A percentile compares a stretch with the other conserved stretches of the same genome.
Conservation (phyloP, 2,888 invertebrate genomes). For the Papilio elwesi region DNA sequence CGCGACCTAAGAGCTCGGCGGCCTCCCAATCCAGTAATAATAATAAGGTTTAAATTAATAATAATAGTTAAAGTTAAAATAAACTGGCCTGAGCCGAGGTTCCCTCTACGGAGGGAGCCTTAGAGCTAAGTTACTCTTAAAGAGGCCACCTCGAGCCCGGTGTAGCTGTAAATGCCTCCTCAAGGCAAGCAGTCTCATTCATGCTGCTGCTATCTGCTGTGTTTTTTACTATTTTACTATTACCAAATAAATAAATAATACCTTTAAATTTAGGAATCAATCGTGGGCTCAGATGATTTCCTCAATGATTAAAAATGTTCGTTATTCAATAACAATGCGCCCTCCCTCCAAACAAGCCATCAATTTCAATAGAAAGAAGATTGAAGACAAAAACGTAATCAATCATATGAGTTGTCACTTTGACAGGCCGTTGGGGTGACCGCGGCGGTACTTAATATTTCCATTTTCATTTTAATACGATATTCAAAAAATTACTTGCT, state of each 20-base stretch:
- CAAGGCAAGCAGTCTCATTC: too few relatives aligned
- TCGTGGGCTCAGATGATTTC: slow-evolving; percentile 1
- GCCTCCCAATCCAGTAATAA: too few relatives aligned
- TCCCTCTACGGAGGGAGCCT: too few relatives aligned
- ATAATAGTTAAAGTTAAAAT: too few relatives aligned
- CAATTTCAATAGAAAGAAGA: slow-evolving; percentile 75
- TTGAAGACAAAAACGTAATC: slow-evolving; percentile 66
- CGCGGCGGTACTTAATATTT: slow-evolving; percentile 42
- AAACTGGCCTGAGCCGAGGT: too few relatives aligned
- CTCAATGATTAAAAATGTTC: slow-evolving; percentile 52
- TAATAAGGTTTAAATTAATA: too few relatives aligned
- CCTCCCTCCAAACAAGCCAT: slow-evolving; percentile 60
- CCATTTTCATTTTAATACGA: slow-evolving; percentile 26
- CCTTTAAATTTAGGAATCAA: background rate
- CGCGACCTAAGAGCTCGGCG: too few relatives aligned
- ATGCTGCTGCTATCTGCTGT: too few relatives aligned
- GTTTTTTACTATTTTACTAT: too few relatives aligned
- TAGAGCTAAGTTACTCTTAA: too few relatives aligned
- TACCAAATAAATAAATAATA: background rate
- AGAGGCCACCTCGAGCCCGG: too few relatives aligned
- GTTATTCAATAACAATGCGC: slow-evolving; percentile 53
- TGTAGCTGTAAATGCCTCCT: too few relatives aligned
- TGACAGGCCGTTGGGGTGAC: slow-evolving; percentile 54
- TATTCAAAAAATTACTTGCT: slow-evolving; percentile 11
- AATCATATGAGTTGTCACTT: slow-evolving; percentile 66